Conservation (phyloP, 2,797 vertebrate genomes). For the Petrocephalus schoutedeni region DNA sequence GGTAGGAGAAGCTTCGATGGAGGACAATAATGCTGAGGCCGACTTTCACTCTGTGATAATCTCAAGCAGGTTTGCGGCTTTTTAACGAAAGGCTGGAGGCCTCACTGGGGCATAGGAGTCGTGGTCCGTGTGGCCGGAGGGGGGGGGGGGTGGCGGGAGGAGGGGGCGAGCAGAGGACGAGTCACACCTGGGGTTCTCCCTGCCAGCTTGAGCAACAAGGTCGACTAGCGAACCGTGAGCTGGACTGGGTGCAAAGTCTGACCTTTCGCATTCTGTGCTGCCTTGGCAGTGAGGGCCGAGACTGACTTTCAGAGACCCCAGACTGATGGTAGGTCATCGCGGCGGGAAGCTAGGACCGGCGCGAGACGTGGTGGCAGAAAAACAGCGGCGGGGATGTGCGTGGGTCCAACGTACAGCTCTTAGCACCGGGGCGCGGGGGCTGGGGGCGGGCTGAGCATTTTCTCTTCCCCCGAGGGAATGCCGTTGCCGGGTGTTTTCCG, state of each 20-base stretch:
- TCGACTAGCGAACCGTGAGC: constrained; percentile 7
- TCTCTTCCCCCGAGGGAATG: not conserved
- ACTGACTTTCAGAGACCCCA: constrained; percentile 9
- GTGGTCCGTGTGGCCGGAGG: no score
- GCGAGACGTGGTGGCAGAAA: not conserved
- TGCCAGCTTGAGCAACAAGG: not conserved
- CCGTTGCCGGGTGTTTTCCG: not conserved
- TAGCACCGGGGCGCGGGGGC: not conserved
- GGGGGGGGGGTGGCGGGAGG: no score
- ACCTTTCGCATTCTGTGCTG: not conserved
- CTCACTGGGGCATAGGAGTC: not conserved
- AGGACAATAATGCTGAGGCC: not conserved
- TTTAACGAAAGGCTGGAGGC: not conserved
- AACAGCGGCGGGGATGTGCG: not conserved
- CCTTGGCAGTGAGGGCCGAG: not conserved
- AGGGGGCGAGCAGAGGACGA: not conserved
- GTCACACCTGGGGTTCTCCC: not conserved
- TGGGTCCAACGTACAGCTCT: not conserved
- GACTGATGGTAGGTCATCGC: not conserved
- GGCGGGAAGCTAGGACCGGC: not conserved
- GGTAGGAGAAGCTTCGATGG: not conserved
- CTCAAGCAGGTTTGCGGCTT: not conserved
- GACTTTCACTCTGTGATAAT: not conserved
- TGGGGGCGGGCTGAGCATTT: not conserved
- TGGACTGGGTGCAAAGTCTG: not conserved